Conservation (phyloP, 2,888 invertebrate genomes). For the Chrysodeixis includens region DNA sequence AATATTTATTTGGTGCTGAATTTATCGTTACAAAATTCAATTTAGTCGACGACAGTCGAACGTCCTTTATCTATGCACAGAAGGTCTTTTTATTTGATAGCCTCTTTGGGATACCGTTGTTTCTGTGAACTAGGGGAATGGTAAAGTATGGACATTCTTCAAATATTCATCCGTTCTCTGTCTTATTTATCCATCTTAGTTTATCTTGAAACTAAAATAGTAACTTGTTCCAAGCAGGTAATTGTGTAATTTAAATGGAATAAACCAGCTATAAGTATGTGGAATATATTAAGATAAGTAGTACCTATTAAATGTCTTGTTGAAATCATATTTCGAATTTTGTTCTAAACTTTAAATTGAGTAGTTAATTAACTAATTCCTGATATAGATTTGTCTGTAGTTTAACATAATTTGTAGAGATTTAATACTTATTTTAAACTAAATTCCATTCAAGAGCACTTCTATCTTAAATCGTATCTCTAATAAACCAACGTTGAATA, state of each 20-base stretch:
- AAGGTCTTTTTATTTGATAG: constrained; percentile 88
- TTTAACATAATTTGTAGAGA: too few relatives aligned
- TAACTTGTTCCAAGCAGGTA: too few relatives aligned
- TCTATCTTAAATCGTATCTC: constrained; percentile 72
- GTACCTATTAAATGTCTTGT: too few relatives aligned
- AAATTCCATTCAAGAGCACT: constrained; percentile 13
- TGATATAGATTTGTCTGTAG: too few relatives aligned
- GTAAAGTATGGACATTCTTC: constrained; percentile 68
- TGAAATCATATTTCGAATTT: too few relatives aligned
- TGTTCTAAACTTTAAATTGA: too few relatives aligned
- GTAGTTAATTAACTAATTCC: too few relatives aligned
- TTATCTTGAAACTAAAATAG: not conserved
- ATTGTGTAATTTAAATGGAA: too few relatives aligned
- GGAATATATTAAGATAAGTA: too few relatives aligned
- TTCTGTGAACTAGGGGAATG: constrained; percentile 69
- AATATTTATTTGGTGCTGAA: constrained; percentile 79
- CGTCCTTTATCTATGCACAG: constrained; percentile 88
- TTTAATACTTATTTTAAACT: not conserved
- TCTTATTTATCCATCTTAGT: not conserved
- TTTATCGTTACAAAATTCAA: constrained; percentile 86
- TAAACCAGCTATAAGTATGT: too few relatives aligned
- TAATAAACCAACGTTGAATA: constrained; percentile 83
- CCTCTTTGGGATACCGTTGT: constrained; percentile 79
- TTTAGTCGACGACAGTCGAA: constrained; percentile 84
- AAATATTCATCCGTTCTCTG: constrained; percentile 2